Evolutionary conservation across 2,888 invertebrate genomes (phyloP), one percentile per base, ranked within the genome.

Genomic region (Eugnorisma glareosa): DNA sequence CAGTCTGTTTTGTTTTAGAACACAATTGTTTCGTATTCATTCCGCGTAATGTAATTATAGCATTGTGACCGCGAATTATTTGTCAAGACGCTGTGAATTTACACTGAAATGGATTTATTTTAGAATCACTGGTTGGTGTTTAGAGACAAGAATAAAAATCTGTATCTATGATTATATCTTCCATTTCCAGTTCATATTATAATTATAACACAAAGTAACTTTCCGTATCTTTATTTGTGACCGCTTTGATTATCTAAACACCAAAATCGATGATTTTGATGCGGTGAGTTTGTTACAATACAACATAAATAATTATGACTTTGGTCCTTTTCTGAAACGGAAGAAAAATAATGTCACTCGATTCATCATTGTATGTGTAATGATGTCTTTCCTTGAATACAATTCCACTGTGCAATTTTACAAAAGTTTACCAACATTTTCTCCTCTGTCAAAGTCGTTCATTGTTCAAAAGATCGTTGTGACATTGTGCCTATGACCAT

Each of bases 11-110:
- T 51, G 68, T 76, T 76, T 67, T 61, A 67, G 43, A 75, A 66
- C 35, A n/a, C 78, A 73, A 82, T 81, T 75, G 63, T 84, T 67
- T 57, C 15, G 64, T 57, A 66, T 81, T 70, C 67, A 75, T 77
- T 81, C 43, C 40, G 43, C 13, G 48, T 66, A 45, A 66, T 54
- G 70, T 72, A 67, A 72, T 73, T 82, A 70, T 57, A 54, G 15
- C 40, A 70, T 82, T 82, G 66, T 63, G 51, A 37, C 66, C 54
- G 37, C 69, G 45, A 45, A 24, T 37, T 37, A 70, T 54, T 54
- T 59, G 59, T 37, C 45, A 37, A 59, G 43, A 0, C 11, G 43
- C 37, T 51, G 13, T 54, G 21, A 67, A 54, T 73, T 66, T 54
- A 57, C 37, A 18, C 48, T 81, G n/a, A 40, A 75, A 69, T 67